A percentile compares a stretch with the other conserved stretches of the same genome.
Evolutionary conservation across 53 echinoderm and acorn worm species (phyloP).

Genomic region (Paracentrotus lividus): DNA sequence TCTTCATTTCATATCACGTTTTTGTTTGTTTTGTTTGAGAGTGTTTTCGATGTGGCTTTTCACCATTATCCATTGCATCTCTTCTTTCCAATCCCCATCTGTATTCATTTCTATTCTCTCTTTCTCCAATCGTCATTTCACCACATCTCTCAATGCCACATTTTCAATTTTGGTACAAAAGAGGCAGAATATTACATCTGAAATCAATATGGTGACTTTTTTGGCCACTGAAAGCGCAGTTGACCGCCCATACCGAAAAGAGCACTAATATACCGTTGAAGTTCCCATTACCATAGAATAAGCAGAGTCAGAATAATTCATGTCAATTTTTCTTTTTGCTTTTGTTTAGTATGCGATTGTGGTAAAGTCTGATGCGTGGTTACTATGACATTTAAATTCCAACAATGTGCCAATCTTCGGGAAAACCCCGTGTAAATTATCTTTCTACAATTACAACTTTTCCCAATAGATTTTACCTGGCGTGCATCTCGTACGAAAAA

Average conservation of each 20-base stretch:
- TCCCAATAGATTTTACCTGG: not conserved
- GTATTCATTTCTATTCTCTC: not conserved
- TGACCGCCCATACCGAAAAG: not conserved
- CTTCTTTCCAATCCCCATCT: not conserved
- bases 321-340: not conserved
- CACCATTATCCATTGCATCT: not conserved
- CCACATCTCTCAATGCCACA: not conserved
- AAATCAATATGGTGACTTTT: conserved; percentile 37
- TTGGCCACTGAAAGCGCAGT: not conserved
- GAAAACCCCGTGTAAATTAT: not conserved
- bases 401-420: not conserved
- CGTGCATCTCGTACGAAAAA: too few species aligned
- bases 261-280: not conserved
- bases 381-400: not conserved
- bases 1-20: not conserved
- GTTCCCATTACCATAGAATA: not conserved
- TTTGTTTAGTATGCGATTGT: not conserved
- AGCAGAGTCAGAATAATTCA: conserved; percentile 3
- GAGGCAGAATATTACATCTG: not conserved
- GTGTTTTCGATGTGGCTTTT: not conserved
- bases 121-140: too few species aligned
- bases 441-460: not conserved
- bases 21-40: not conserved
- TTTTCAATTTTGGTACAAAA: not conserved
- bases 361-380: not conserved